Conservation (phyloP, 2,888 invertebrate species). For the Oasisia sp. region DNA sequence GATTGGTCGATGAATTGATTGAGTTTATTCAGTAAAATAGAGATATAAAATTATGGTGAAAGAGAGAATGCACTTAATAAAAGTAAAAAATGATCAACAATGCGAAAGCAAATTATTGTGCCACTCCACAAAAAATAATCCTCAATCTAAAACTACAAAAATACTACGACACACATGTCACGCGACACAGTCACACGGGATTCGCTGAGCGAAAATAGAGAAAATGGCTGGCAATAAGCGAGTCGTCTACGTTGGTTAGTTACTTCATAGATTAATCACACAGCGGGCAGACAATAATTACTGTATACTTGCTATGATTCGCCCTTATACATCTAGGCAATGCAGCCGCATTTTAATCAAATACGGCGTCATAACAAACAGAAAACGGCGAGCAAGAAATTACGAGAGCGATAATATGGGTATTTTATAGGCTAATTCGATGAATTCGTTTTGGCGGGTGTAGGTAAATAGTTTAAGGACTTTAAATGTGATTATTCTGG, state of each 20-base stretch:
- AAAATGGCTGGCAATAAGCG: constrained; percentile 53
- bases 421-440: not conserved
- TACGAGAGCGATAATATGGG: not conserved
- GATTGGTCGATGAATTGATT: too few species aligned
- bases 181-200: not conserved
- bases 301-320: not conserved
- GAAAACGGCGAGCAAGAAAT: not conserved
- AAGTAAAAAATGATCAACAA: not conserved
- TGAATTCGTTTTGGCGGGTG: too few species aligned
- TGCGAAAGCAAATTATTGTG: not conserved
- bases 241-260: constrained; percentile 61
- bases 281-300: not conserved
- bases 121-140: not conserved
- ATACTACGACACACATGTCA: not conserved
- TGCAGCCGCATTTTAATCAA: not conserved
- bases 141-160: not conserved
- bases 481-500: too few species aligned
- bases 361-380: not conserved
- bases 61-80: too few species aligned
- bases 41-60: too few species aligned
- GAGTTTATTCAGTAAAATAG: too few species aligned
- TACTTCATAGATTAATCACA: not conserved
- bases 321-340: not conserved
- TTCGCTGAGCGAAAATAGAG: constrained; percentile 25
- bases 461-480: too few species aligned